A percentile compares a stretch with the other conserved stretches of the same genome.
Evolutionary conservation across 2,797 vertebrate species (phyloP).

Genomic region (Coregonus sp.): DNA sequence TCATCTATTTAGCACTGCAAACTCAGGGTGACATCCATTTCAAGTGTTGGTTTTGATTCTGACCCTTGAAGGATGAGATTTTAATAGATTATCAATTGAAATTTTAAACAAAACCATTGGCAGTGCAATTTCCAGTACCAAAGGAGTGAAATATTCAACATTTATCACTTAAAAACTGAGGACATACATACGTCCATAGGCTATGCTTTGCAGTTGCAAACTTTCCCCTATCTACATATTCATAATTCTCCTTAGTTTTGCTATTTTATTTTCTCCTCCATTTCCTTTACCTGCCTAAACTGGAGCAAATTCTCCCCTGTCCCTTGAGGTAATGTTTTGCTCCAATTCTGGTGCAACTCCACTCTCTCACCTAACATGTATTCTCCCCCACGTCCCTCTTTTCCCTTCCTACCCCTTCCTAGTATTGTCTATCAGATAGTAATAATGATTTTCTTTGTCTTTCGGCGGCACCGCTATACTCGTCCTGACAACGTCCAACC

Average conservation of each 20-base stretch:
- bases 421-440: constrained; percentile 46
- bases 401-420: constrained; percentile 23
- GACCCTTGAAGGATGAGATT: neutral
- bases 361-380: no score
- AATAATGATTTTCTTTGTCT: constrained; percentile 74
- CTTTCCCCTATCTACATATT: constrained; percentile 5
- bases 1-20: constrained; percentile 28
- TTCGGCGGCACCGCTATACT: constrained; percentile 72
- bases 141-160: neutral
- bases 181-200: neutral
- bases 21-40: constrained; percentile 23
- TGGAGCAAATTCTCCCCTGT: constrained; percentile 58
- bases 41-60: constrained; percentile 22
- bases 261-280: constrained; percentile 30
- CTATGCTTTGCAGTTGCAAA: constrained; percentile 26
- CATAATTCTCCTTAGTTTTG: constrained; percentile 34
- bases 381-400: constrained; percentile 28
- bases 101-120: neutral
- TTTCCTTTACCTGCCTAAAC: constrained; percentile 31
- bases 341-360: neutral
- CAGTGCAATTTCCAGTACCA: neutral
- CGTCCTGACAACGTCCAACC: constrained; percentile 66
- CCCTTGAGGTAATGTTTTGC: constrained; percentile 14
- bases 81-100: neutral
- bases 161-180: neutral